A percentile compares a stretch with the other conserved stretches of the same genome.
Evolutionary conservation across 2,888 invertebrate genomes (phyloP).

Genomic region (Drosophila ustulata): DNA sequence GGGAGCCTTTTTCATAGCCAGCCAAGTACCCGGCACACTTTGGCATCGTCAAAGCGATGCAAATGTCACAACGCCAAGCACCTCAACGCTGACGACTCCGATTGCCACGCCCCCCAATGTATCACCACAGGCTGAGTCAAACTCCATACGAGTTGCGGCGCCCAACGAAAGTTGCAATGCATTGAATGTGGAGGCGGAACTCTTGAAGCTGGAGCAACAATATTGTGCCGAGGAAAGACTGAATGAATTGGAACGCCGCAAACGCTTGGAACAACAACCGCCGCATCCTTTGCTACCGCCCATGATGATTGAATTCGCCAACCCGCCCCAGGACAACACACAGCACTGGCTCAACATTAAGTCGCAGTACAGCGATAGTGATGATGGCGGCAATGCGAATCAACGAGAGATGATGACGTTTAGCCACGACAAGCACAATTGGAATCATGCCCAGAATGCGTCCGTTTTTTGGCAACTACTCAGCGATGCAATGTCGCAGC

Average conservation of each 20-base stretch:
- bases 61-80: conserved; percentile 17
- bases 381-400: conserved; percentile 16
- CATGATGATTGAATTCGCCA: conserved; percentile 30
- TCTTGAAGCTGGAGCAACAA: conserved; percentile 77
- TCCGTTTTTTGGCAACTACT: conserved; percentile 78
- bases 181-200: conserved; percentile 81
- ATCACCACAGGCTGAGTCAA: conserved; percentile 32
- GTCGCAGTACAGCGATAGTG: conserved; percentile 75
- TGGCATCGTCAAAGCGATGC: conserved; percentile 70
- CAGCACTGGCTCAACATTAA: conserved; percentile 80
- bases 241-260: conserved; percentile 56
- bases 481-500: conserved; percentile 65
- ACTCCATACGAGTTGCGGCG: background rate
- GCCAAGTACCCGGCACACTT: conserved; percentile 86
- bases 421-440: conserved; percentile 33
- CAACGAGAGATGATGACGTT: conserved; percentile 18
- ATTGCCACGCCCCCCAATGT: conserved; percentile 31
- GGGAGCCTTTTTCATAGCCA: conserved; percentile 85
- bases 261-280: conserved; percentile 51
- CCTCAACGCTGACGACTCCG: conserved; percentile 26
- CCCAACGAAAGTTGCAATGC: conserved; percentile 61
- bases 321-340: conserved; percentile 39
- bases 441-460: conserved; percentile 44
- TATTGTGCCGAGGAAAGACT: conserved; percentile 77
- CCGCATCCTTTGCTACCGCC: conserved; percentile 50